Evolutionary conservation across 2,797 vertebrate species (phyloP), one percentile per base, ranked within the genome.

Genomic region (Muscicapa striata): DNA sequence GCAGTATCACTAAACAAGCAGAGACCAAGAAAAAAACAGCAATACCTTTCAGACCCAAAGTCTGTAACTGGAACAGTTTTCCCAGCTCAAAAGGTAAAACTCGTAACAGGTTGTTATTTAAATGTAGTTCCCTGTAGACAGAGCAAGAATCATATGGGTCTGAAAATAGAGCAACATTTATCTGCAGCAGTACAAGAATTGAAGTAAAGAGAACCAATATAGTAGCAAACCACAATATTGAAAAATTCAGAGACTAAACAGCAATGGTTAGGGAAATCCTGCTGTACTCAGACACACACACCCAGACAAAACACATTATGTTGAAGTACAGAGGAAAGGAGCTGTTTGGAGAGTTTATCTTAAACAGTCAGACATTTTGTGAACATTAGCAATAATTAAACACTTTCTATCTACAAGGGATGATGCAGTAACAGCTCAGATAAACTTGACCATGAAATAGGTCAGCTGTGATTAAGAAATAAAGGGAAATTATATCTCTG

Each of bases 71-170:
- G 99, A 99, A 99, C 97, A 99, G 98, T 98, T 99, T 99, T 97
- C 99, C 99, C 99, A 99, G 98, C 98, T 99, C 99, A 98, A 99
- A 99, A 98, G 99, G 99, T 98, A 99, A 98, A 99, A 99, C 99
- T 98, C 99, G 99, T 98, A 99, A 99, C 98, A 99, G 99, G 99
- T 99, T 99, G 98, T 99, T 99, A 98, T 99, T 99, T 99, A 99
- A 99, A 99, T 99, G 99, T 98, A 99, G 99, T 99, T 99, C 99
- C 99, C 99, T 99, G 98, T 96, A 96, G 97, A 97, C 55, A 94
- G 93, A 94, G 54, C 55, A 97, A 97, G 88, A 97, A 97, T 95
- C 91, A 91, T 12, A 96, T 4, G 75, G 93, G 93, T 91, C 96
- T 89, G 97, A 89, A 97, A 95, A 84, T 84, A 89, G 76, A 89